Base-by-base conservation (phyloP, 1,140 invertebrate genomes). In the Planococcus citri region DNA sequence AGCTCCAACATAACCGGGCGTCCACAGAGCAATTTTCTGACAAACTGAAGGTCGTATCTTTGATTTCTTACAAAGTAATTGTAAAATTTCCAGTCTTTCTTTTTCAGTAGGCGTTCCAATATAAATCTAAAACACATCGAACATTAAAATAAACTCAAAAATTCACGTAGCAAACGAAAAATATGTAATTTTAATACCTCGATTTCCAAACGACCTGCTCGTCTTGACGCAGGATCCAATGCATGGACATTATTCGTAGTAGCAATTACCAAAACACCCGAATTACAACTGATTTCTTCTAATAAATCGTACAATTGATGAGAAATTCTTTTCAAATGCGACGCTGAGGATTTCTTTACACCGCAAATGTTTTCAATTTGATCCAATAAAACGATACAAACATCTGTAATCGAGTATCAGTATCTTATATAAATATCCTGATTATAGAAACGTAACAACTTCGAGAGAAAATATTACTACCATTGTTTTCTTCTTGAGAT, bases 101-200 rank as follows among this genome's bases (percentile, higher is more conserved):
- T 74, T 72, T 70, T 86, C 74, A n/a, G 81, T 88, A 4, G 88
- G 88, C 27, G 86, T 77, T 71, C 87, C 85, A 71, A 91, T 86
- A 69, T 81, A 78, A 72, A 89, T 87, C 76, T 89, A 83, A 37
- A 86, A 78, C n/a, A n/a, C n/a, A n/a, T n/a, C 69, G 9, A 69
- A 60, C 8, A 70, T 37, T 14, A 21, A 24, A 20, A 38, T 17
- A 29, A 41, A 25, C 22, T 17, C n/a, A 68, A 29, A 51, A 33
- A 57, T 6, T 20, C 29, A 6, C 3, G 4, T 33, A 6, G 4
- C 29, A 33, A 33, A 33, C 29, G 3, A 6, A 12, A 33, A 6
- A 33, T 33, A 64, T 61, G 22, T 69, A 2, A 51, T 9, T 9
- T 51, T 9, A 9, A 12, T 33, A 76, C 74, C 68, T 80, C 79